Percentiles rank a stretch among this genome's conserved stretches.
phyloP scores from a whole-genome alignment of 2,113 vertebrate genomes.

The Puntigrus tetrazona region DNA sequence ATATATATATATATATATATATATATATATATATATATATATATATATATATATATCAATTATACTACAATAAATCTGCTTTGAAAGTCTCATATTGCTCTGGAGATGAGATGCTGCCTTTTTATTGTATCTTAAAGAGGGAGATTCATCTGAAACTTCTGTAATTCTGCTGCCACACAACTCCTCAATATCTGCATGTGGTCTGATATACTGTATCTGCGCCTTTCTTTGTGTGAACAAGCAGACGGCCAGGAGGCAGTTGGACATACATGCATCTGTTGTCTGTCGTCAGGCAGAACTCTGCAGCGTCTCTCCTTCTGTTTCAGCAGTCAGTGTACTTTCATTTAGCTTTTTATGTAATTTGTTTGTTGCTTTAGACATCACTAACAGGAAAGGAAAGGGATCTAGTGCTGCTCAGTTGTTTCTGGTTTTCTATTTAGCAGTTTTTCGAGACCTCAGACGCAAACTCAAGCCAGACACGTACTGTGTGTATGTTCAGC shows the following conservation, averaged over 20 bases:
- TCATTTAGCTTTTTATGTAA: neutral
- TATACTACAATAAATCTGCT: too few species aligned
- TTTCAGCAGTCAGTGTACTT: neutral
- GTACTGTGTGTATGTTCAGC: neutral
- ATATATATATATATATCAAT: too few species aligned
- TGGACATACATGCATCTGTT: conserved; percentile 16
- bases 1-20: too few species aligned
- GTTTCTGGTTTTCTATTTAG: too few species aligned
- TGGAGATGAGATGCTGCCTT: neutral
- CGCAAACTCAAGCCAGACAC: neutral
- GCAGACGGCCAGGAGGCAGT: conserved; percentile 27
- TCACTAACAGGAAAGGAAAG: conserved; percentile 8
- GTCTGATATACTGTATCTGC: neutral
- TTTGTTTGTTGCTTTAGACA: neutral
- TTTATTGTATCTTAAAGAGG: neutral
- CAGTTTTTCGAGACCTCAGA: neutral
- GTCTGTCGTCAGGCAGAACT: conserved; percentile 24
- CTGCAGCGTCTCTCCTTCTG: conserved; percentile 25
- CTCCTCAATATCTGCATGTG: neutral
- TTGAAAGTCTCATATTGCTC: neutral
- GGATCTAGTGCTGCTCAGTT: neutral
- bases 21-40: too few species aligned
- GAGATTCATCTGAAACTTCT: neutral
- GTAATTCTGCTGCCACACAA: neutral
- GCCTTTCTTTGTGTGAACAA: conserved; percentile 36